These are phyloP conservation scores for Chirona hameri DNA, from an alignment of 2,888 invertebrate genomes.

Conservation along the genomic window DNA sequence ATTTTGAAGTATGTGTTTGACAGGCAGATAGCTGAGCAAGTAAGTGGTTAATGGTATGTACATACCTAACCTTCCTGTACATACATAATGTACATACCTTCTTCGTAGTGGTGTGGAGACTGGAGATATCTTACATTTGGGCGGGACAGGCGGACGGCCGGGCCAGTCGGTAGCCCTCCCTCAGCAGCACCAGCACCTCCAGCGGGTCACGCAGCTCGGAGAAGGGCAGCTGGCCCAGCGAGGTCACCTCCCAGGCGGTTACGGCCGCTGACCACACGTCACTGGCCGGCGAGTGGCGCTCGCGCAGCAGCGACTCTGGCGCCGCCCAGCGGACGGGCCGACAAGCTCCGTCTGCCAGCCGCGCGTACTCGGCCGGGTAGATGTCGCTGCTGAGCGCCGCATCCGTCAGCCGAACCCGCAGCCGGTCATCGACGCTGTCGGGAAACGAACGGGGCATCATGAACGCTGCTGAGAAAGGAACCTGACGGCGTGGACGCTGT, in stretches of 20 bases:
- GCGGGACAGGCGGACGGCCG: neutral
- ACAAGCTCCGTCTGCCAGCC: slow-evolving; percentile 5
- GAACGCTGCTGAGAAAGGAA: too few relatives aligned
- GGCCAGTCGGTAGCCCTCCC: slow-evolving; percentile 1
- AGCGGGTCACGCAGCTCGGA: neutral
- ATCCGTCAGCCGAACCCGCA: neutral
- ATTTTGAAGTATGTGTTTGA: too few relatives aligned
- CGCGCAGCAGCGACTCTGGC: neutral
- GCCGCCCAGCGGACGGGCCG: slow-evolving; percentile 26
- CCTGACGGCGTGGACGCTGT: too few relatives aligned
- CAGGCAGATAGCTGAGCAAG: too few relatives aligned
- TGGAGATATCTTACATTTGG: neutral
- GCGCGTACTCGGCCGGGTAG: neutral
- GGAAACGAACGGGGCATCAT: neutral
- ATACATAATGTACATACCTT: too few relatives aligned
- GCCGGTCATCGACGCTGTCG: slow-evolving; percentile 1
- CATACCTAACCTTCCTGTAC: too few relatives aligned
- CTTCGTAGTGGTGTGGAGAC: too few relatives aligned
- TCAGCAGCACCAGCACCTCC: neutral
- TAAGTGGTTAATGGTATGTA: too few relatives aligned
- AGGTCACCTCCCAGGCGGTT: slow-evolving; percentile 24
- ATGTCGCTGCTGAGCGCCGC: slow-evolving; percentile 14
- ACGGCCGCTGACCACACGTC: slow-evolving; percentile 25
- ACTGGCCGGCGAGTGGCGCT: neutral
- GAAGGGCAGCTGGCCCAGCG: neutral